Base-by-base conservation (phyloP, 2,888 invertebrate species). In the Stramonita haemastoma region DNA sequence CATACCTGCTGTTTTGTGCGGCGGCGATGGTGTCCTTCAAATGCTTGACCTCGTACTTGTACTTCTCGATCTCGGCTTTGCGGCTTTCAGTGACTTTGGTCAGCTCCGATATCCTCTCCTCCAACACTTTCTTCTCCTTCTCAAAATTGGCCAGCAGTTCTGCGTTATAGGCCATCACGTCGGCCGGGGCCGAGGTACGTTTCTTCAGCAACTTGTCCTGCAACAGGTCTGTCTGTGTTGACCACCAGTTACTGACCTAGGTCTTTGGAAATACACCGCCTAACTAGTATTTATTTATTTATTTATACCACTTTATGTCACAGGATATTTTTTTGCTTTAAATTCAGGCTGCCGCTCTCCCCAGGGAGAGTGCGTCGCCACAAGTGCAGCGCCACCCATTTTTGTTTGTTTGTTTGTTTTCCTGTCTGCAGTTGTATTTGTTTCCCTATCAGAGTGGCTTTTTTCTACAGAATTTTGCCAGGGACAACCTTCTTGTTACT, bases 61-160 rank as follows among this genome's bases (percentile, higher is more conserved):
- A 95, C 88, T 95, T 96, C 89, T 96, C 96, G 88, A 96, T 96
- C 92, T 96, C 96, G n/a, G 95, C 95, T 92, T 96, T 96, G 87
- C 96, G 94, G 89, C 92, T 93, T 92, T 96, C 96, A 15, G 96
- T 94, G 46, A 95, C 94, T 91, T 96, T 95, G 36, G 96, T 95
- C 89, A 96, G 93, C 91, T 96, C 96, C 0, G 96, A 96, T 46
- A 96, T 95, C 90, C 96, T 94, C 66, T 95, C 93, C 91, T 96
- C 96, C 88, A 96, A 93, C 46, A 91, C 92, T 90, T 94, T 95
- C 91, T 96, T 96, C 89, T 96, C 96, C 90, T 95, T 96, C 90
- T 96, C 96, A 93, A 96, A 95, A 89, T 94, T 96, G 56, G 96
- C 96, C 87, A 96, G 92, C 56, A 96, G 93, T 91, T 95, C 96